Percentiles rank a stretch among this genome's conserved stretches.
phyloP scores from a whole-genome alignment of 2,113 vertebrate genomes.

The Pedetes capensis region DNA sequence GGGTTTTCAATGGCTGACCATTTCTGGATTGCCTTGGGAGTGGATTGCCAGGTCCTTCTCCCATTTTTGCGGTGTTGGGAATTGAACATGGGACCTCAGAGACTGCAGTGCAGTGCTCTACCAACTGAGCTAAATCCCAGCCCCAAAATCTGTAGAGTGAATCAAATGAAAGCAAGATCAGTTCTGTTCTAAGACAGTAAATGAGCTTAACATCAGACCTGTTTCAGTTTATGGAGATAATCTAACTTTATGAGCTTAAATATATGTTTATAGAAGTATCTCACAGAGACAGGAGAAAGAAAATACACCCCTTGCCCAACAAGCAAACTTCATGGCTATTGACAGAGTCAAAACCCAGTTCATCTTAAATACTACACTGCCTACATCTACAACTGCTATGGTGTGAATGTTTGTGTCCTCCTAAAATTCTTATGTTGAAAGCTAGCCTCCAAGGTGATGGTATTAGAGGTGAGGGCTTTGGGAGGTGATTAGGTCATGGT shows the following conservation, averaged over 20 bases:
- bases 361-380: neutral
- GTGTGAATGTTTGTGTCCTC: neutral
- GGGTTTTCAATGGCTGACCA: too few species aligned
- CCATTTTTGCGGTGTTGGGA: too few species aligned
- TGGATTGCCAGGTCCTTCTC: too few species aligned
- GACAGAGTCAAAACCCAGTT: neutral
- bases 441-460: neutral
- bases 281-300: conserved; percentile 69
- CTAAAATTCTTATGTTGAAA: neutral
- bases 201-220: conserved; percentile 80
- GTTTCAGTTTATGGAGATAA: conserved; percentile 78
- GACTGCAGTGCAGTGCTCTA: too few species aligned
- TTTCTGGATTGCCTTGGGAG: too few species aligned
- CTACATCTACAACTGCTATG: neutral
- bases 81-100: too few species aligned
- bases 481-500: neutral
- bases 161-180: conserved; percentile 87
- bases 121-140: too few species aligned
- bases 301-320: neutral
- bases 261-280: conserved; percentile 64
- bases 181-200: conserved; percentile 81
- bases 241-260: conserved; percentile 60
- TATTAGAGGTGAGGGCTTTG: neutral
- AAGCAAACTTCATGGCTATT: neutral
- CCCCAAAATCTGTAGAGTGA: too few species aligned